These are phyloP conservation scores for Lysandra coridon DNA, from an alignment of 2,888 invertebrate genomes.

Conservation along the genomic window DNA sequence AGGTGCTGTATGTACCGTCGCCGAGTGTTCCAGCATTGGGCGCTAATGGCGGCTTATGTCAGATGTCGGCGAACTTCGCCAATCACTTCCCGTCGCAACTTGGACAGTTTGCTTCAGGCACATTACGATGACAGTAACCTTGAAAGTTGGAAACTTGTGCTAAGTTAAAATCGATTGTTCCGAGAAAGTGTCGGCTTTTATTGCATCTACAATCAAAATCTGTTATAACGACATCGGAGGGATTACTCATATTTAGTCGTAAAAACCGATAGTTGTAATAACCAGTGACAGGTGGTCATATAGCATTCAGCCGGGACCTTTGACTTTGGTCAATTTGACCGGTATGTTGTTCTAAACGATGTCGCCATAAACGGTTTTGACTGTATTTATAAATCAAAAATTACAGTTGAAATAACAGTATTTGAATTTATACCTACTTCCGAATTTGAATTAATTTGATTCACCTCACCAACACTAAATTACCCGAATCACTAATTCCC, in stretches of 20 bases:
- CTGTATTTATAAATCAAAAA: not conserved
- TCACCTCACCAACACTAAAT: too few relatives aligned
- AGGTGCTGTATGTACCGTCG: not conserved
- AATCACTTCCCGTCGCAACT: not conserved
- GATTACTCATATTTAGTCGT: too few relatives aligned
- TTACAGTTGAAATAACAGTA: not conserved
- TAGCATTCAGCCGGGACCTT: too few relatives aligned
- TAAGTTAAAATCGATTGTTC: not conserved
- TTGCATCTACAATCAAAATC: not conserved
- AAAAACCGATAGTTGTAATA: too few relatives aligned
- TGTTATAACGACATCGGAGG: too few relatives aligned
- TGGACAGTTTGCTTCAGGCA: not conserved
- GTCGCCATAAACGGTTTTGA: too few relatives aligned
- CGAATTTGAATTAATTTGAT: too few relatives aligned
- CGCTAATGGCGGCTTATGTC: conserved; percentile 13
- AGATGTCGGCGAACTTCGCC: not conserved
- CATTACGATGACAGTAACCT: not conserved
- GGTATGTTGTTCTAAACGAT: too few relatives aligned
- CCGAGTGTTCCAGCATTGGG: not conserved
- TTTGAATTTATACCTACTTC: not conserved
- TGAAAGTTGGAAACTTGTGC: not conserved
- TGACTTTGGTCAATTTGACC: too few relatives aligned
- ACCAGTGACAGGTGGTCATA: too few relatives aligned
- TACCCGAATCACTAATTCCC: too few relatives aligned
- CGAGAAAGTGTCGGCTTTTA: not conserved